Evolutionary conservation across 1,140 invertebrate genomes (phyloP).

Genomic region (Microvelia longipes): DNA sequence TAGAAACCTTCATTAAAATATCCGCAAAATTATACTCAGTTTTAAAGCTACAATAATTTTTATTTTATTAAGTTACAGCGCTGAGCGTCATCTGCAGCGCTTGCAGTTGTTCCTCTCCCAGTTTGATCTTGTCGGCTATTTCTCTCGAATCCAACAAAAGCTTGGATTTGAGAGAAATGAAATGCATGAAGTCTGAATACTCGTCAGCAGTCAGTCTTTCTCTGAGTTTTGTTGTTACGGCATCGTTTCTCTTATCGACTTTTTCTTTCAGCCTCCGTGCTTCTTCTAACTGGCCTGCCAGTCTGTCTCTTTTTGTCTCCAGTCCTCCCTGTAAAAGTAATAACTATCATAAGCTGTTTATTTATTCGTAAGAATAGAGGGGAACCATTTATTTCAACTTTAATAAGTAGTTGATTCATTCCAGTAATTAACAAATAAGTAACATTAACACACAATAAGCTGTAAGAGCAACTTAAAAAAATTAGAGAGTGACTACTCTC

Average conservation of each 20-base stretch:
- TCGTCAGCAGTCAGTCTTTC: constrained; percentile 60
- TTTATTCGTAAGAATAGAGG: background rate
- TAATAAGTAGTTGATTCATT: too few species aligned
- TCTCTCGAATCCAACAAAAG: constrained; percentile 69
- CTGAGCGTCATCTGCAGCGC: constrained; percentile 46
- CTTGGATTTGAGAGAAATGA: constrained; percentile 84
- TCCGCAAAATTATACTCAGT: too few species aligned
- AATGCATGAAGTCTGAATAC: constrained; percentile 71
- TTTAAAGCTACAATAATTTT: too few species aligned
- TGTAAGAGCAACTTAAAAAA: too few species aligned
- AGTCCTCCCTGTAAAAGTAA: constrained; percentile 56
- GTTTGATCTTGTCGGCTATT: constrained; percentile 71
- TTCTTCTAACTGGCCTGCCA: constrained; percentile 65
- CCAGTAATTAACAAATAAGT: too few species aligned
- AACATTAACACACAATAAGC: too few species aligned
- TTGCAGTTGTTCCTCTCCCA: constrained; percentile 67
- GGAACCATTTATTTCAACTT: too few species aligned
- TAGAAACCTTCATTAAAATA: too few species aligned
- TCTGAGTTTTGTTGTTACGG: constrained; percentile 53
- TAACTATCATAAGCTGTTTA: background rate
- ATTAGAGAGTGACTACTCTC: too few species aligned
- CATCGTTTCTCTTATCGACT: constrained; percentile 64
- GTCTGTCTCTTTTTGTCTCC: constrained; percentile 59
- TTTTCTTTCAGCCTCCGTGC: constrained; percentile 67
- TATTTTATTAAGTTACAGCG: constrained; percentile 1